Evolutionary conservation across 1,140 invertebrate species (phyloP).

Genomic region (Pogonognathellus flavescens): DNA sequence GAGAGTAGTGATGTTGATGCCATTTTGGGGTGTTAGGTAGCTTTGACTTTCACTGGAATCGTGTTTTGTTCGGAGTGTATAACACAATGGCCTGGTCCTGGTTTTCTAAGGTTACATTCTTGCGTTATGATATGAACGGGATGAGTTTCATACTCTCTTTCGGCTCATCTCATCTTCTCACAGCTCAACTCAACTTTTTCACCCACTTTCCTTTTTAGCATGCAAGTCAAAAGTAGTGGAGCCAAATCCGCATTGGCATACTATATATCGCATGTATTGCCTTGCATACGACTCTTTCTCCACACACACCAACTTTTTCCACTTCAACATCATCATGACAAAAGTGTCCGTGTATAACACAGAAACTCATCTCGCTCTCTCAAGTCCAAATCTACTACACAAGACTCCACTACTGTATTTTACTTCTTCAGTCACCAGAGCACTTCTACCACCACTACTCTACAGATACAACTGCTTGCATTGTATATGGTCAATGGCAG

Average conservation of each 20-base stretch:
- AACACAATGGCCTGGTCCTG: neutral
- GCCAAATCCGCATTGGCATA: slow-evolving; percentile 49
- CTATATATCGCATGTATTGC: neutral
- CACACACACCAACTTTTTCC: neutral
- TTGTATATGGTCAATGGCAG: too few species aligned
- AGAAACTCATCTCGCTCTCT: slow-evolving; percentile 16
- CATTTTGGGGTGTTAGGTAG: slow-evolving; percentile 25
- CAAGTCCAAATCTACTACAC: neutral
- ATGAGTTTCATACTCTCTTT: neutral
- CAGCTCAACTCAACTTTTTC: slow-evolving; percentile 25
- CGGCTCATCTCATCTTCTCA: neutral
- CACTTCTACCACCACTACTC: too few species aligned
- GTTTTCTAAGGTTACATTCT: neutral
- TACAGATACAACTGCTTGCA: too few species aligned
- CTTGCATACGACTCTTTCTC: neutral
- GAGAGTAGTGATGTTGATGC: slow-evolving; percentile 3
- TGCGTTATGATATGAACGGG: slow-evolving; percentile 14
- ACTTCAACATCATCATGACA: neutral
- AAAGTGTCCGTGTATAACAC: neutral
- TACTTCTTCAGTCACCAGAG: neutral
- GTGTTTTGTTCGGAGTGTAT: neutral
- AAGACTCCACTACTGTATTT: neutral
- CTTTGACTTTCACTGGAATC: neutral
- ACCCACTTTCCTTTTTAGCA: slow-evolving; percentile 45
- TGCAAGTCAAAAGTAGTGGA: neutral